Percentiles rank a stretch among this genome's conserved stretches.
Evolutionary conservation across 2,888 invertebrate species (phyloP).

Genomic region (Dryobota labecula): DNA sequence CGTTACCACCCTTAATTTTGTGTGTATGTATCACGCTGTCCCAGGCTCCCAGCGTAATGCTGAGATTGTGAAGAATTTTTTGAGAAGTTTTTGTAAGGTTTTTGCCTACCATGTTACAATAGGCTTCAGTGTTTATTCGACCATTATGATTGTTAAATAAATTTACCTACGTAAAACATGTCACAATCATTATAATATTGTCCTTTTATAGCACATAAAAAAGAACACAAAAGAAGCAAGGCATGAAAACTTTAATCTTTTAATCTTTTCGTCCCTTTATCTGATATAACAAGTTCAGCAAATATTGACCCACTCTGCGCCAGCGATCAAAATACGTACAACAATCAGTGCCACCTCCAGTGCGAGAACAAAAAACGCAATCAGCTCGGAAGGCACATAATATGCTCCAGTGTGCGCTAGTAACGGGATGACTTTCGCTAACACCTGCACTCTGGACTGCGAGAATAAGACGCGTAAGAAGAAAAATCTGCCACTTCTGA

Average conservation of each 20-base stretch:
- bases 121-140: neutral
- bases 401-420: conserved; percentile 73
- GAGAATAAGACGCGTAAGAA: conserved; percentile 58
- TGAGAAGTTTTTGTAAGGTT: neutral
- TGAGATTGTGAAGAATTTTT: conserved; percentile 18
- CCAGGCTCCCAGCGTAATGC: conserved; percentile 7
- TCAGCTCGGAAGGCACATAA: conserved; percentile 54
- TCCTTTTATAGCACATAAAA: no score
- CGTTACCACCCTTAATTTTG: conserved; percentile 66
- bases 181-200: no score
- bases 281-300: no score
- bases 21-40: conserved; percentile 55
- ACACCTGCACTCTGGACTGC: conserved; percentile 68
- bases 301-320: conserved; percentile 69
- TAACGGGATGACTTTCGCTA: conserved; percentile 68
- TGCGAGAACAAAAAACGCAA: conserved; percentile 68
- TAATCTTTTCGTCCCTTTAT: no score
- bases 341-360: conserved; percentile 66
- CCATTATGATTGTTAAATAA: no score
- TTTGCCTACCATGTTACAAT: neutral
- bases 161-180: no score
- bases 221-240: no score
- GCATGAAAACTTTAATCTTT: no score
- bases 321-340: conserved; percentile 69
- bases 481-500: conserved; percentile 36